phyloP scores from a whole-genome alignment of 1,140 invertebrate genomes.

The Agrypnia vestita region DNA sequence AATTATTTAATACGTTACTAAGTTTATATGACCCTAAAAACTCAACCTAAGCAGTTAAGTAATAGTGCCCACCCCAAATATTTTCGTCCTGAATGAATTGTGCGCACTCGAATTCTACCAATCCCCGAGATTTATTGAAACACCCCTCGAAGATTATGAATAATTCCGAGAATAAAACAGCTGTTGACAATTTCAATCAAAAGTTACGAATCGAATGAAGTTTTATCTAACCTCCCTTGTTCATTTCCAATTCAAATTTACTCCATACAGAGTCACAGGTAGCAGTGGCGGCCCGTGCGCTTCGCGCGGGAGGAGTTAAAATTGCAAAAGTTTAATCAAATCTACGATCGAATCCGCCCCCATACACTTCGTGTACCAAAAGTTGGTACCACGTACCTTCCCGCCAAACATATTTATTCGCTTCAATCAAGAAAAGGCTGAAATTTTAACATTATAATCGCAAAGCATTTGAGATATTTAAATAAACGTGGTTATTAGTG shows the following conservation, averaged over 20 bases:
- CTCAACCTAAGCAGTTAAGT: no score
- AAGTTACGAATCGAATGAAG: slow-evolving; percentile 20
- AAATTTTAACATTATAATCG: no score
- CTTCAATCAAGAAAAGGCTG: no score
- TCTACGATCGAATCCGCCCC: slow-evolving; percentile 52
- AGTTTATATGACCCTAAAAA: not conserved
- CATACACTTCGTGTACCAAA: not conserved
- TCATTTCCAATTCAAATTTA: slow-evolving; percentile 44
- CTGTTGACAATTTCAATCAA: slow-evolving; percentile 39
- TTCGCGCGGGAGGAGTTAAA: slow-evolving; percentile 37
- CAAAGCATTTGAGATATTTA: no score
- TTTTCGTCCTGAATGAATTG: no score
- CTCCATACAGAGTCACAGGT: slow-evolving; percentile 14
- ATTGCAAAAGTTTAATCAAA: slow-evolving; percentile 59
- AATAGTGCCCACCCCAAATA: no score
- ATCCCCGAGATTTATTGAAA: no score
- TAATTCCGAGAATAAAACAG: not conserved
- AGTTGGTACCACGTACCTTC: not conserved
- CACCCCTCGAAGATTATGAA: no score
- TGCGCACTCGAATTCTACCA: no score
- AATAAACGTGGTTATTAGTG: no score
- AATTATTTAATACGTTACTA: not conserved
- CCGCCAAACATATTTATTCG: no score
- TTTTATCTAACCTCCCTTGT: slow-evolving; percentile 30
- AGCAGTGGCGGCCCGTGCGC: not conserved